Percentiles rank a stretch among this genome's conserved stretches.
Evolutionary conservation across 2,797 vertebrate species (phyloP).

Genomic region (Octomys mimax): DNA sequence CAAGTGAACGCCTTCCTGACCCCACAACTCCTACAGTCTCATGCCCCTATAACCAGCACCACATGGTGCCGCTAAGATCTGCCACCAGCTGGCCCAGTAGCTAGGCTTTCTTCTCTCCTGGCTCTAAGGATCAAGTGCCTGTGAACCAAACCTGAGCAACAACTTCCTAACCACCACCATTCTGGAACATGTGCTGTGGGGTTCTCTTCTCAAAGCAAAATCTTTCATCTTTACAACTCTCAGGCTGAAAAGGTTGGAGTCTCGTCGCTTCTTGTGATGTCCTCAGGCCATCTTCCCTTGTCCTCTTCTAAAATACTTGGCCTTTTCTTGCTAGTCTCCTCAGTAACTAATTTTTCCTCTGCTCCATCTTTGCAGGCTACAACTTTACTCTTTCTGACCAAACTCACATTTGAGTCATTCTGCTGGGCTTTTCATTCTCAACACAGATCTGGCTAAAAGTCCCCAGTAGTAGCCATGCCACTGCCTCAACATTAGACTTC

Average conservation of each 20-base stretch:
- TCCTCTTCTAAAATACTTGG: not conserved
- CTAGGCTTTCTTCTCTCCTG: not conserved
- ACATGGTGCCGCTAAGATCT: not conserved
- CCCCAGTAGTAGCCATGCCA: not conserved
- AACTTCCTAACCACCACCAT: not conserved
- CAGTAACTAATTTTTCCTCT: not conserved
- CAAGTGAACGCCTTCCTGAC: not conserved
- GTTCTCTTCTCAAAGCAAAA: not conserved
- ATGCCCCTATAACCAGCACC: not conserved
- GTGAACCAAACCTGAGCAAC: not conserved
- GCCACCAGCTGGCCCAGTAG: not conserved
- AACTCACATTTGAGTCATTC: not conserved
- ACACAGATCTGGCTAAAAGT: not conserved
- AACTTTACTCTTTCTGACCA: not conserved
- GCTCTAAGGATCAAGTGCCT: not conserved
- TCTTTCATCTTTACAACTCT: not conserved
- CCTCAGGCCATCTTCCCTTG: not conserved
- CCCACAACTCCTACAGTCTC: not conserved
- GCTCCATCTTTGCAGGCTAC: not conserved
- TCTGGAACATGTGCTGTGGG: not conserved
- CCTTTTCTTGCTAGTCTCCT: not conserved
- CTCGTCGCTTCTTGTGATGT: not conserved
- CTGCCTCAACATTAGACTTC: not conserved
- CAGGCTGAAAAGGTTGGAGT: not conserved
- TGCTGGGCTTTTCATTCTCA: not conserved